Base-by-base conservation (phyloP, 2,888 invertebrate species). In the Acleris laterana region DNA sequence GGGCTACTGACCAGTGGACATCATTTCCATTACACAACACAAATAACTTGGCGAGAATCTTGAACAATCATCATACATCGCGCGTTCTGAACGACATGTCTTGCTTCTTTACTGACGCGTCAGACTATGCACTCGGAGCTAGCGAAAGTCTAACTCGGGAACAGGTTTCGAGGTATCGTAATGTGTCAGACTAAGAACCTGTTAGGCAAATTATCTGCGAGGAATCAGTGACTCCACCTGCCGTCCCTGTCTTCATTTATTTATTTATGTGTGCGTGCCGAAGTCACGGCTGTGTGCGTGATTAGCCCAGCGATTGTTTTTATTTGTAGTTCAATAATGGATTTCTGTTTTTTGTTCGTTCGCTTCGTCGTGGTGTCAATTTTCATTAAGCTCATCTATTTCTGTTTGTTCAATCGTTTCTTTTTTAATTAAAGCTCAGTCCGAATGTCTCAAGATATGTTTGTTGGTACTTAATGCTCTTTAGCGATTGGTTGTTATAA, bases 191-290 rank as follows among this genome's bases (percentile, higher is more conserved):
- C 71, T 71, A 76, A 80, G 80, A 90, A 90, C 90, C 88, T 83
- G 90, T 90, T 90, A 90, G 84, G 89, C 83, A 90, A 89, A 90
- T 90, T 89, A 90, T 90, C 89, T 80, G 83, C 83, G 76, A 82
- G 76, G 88, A 88, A 90, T 89, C 88, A 85, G 83, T 82, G 87
- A 78, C 71, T 87, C 80, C 90, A 91, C 90, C 90, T 91, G 90
- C 89, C 85, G 80, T 71, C 72, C 71, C 74, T 72, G 75, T 77
- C 78, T 82, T 78, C 77, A 77, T 81, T 81, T 80, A 78, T 79
- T 79, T 81, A 80, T 83, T 77, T 77, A 79, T 68, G 64, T 69
- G 69, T 56, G 65, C 61, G 61, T 66, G 60, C 46, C 44, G 57
- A 62, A 65, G 57, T 71, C 64, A 69, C 69, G 68, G 62, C 51